phyloP scores from a whole-genome alignment of 2,888 invertebrate species.

The Hoplodrina ambigua region DNA sequence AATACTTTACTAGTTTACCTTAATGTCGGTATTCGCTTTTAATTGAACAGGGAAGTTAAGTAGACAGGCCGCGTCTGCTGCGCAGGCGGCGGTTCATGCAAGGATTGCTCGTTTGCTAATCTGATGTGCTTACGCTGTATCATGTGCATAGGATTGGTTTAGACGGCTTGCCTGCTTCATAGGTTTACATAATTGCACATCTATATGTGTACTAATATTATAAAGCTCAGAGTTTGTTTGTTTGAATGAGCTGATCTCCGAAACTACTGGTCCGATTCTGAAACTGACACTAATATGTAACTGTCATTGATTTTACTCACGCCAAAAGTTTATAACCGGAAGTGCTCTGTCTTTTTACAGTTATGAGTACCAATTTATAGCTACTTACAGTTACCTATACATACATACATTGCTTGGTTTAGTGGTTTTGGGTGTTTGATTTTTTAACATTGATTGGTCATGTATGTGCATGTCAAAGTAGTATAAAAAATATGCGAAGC shows the following conservation, averaged over 20 bases:
- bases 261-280: too few species aligned
- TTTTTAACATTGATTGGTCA: too few species aligned
- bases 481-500: too few species aligned
- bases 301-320: neutral
- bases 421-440: too few species aligned
- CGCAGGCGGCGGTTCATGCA: slow-evolving; percentile 20
- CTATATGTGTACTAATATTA: too few species aligned
- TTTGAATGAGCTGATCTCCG: too few species aligned
- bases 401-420: too few species aligned
- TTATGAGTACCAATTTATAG: neutral
- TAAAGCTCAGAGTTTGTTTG: too few species aligned
- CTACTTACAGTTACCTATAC: too few species aligned
- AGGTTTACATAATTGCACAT: slow-evolving; percentile 4
- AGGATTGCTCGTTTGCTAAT: slow-evolving; percentile 26
- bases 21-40: slow-evolving; percentile 58
- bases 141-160: slow-evolving; percentile 12
- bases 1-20: slow-evolving; percentile 42
- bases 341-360: neutral
- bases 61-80: slow-evolving; percentile 20
- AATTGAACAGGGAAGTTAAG: slow-evolving; percentile 46
- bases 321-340: neutral
- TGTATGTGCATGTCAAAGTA: too few species aligned
- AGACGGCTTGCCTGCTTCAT: slow-evolving; percentile 13
- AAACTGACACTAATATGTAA: too few species aligned
- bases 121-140: slow-evolving; percentile 25